Evolutionary conservation across 2,113 vertebrate species (phyloP).

Genomic region (Pangasianodon hypophthalmus): DNA sequence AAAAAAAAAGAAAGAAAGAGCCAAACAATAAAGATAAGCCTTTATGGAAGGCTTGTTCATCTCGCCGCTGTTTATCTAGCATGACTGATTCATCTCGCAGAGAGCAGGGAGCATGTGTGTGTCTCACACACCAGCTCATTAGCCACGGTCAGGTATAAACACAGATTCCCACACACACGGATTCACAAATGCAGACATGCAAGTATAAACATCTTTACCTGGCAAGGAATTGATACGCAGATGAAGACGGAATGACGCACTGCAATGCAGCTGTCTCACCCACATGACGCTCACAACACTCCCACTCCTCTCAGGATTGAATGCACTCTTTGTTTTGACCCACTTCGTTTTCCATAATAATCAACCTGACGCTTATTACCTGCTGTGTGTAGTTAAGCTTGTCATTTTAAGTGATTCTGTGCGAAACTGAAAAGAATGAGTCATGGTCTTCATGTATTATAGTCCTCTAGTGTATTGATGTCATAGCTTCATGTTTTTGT

Average conservation of each 20-base stretch:
- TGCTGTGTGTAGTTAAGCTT: not conserved
- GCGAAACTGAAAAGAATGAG: not conserved
- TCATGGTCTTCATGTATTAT: not conserved
- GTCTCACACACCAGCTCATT: slow-evolving; percentile 36
- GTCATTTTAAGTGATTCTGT: not conserved
- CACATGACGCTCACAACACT: not conserved
- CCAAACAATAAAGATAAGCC: slow-evolving; percentile 32
- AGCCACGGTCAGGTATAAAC: slow-evolving; percentile 24
- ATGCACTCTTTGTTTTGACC: slow-evolving; percentile 22
- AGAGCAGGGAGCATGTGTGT: slow-evolving; percentile 23
- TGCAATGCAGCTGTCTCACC: not conserved
- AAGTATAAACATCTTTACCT: not conserved
- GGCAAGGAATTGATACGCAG: not conserved
- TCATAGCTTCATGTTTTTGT: not conserved
- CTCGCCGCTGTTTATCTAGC: slow-evolving; percentile 33
- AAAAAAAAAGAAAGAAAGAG: not conserved
- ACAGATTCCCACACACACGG: not conserved
- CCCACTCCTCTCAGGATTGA: not conserved
- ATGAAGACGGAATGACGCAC: not conserved
- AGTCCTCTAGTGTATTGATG: not conserved
- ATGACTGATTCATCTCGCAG: slow-evolving; percentile 42
- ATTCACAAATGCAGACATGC: not conserved
- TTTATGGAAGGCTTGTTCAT: slow-evolving; percentile 30
- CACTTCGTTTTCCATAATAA: slow-evolving; percentile 9
- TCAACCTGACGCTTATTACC: not conserved